Conservation (phyloP, 2,113 vertebrate species). For the Antennarius striatus region DNA sequence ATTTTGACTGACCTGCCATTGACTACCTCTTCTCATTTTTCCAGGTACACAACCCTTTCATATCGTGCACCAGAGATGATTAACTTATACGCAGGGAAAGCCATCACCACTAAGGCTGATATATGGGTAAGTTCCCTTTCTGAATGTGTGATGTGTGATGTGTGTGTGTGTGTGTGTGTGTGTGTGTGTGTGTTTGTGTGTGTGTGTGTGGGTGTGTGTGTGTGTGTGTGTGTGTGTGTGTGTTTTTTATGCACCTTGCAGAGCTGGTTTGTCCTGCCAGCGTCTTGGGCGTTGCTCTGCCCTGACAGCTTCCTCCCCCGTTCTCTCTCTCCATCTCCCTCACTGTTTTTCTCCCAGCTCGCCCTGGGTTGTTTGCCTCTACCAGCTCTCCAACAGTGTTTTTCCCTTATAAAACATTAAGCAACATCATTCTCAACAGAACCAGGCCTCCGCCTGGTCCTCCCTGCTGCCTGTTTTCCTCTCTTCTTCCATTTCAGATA, state of each 20-base stretch:
- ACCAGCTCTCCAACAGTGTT: constrained; percentile 17
- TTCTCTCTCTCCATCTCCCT: neutral
- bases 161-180: constrained; percentile 2
- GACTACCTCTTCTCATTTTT: neutral
- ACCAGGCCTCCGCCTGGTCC: neutral
- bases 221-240: neutral
- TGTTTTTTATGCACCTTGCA: constrained; percentile 19
- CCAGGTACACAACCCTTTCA: constrained; percentile 95
- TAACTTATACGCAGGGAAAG: constrained; percentile 94
- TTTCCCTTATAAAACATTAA: constrained; percentile 36
- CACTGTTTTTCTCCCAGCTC: neutral
- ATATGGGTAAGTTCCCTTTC: constrained; percentile 88
- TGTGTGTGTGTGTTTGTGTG: neutral
- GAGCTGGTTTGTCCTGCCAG: constrained; percentile 55
- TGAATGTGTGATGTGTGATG: neutral
- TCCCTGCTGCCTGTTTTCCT: neutral
- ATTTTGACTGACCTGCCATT: constrained; percentile 7
- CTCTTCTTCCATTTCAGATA: constrained; percentile 7
- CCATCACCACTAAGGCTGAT: constrained; percentile 98
- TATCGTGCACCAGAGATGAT: constrained; percentile 99
- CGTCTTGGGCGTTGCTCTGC: constrained; percentile 15
- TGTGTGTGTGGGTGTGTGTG: neutral
- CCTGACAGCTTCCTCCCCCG: constrained; percentile 29
- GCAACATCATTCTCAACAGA: constrained; percentile 3
- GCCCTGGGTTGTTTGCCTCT: constrained; percentile 15